Evolutionary conservation across 1,140 invertebrate genomes (phyloP).

Genomic region (Leptinotarsa undecemlineata): DNA sequence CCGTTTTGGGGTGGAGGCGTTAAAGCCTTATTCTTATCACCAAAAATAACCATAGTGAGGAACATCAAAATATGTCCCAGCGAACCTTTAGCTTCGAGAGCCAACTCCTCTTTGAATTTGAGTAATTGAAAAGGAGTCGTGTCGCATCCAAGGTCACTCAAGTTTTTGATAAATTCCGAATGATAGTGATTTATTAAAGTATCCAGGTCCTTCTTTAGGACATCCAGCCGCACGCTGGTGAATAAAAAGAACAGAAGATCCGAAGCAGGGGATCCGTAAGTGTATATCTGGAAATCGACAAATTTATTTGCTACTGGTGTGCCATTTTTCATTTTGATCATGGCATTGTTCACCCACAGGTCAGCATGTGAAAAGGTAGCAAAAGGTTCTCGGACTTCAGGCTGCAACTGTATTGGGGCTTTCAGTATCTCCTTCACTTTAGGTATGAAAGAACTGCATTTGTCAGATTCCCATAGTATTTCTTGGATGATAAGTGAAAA

Average conservation of each 20-base stretch:
- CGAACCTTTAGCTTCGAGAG: neutral
- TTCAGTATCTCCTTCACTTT: slow-evolving; percentile 23
- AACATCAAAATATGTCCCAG: neutral
- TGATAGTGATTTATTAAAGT: slow-evolving; percentile 58
- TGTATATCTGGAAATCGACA: slow-evolving; percentile 66
- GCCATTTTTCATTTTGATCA: slow-evolving; percentile 49
- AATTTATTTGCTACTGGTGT: slow-evolving; percentile 60
- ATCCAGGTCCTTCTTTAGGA: slow-evolving; percentile 52
- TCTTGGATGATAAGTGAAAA: neutral
- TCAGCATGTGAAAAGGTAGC: slow-evolving; percentile 62
- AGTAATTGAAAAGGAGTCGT: slow-evolving; percentile 10
- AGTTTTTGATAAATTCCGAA: slow-evolving; percentile 28
- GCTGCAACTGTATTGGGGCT: neutral
- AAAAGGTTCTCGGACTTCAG: slow-evolving; percentile 53
- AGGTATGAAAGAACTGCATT: slow-evolving; percentile 20
- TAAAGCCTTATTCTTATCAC: neutral
- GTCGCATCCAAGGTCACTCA: slow-evolving; percentile 26
- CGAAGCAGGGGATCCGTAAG: slow-evolving; percentile 56
- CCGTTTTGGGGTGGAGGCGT: neutral
- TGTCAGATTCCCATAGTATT: neutral
- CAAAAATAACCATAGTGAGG: slow-evolving; percentile 10
- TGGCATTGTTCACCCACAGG: slow-evolving; percentile 67
- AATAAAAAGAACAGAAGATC: slow-evolving; percentile 62
- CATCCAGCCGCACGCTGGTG: slow-evolving; percentile 54
- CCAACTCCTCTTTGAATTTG: slow-evolving; percentile 26